These are phyloP conservation scores for Oegoconia quadripuncta DNA, from an alignment of 2,888 invertebrate species.

Conservation along the genomic window DNA sequence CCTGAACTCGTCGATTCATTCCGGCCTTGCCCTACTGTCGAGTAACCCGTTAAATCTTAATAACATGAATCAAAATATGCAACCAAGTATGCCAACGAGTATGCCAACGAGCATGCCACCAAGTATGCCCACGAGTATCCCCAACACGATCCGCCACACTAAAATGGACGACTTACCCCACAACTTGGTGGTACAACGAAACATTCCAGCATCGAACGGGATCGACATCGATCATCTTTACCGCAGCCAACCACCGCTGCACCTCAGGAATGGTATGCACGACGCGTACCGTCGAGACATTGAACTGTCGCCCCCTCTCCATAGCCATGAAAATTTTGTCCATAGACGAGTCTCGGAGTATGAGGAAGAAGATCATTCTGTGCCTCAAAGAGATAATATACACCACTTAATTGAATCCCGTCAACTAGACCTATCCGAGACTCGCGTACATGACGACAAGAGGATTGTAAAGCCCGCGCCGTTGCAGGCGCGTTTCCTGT, in stretches of 20 bases:
- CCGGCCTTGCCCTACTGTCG: slow-evolving; percentile 48
- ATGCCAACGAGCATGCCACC: no score
- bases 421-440: slow-evolving; percentile 53
- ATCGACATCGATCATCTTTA: slow-evolving; percentile 59
- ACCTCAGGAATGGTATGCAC: slow-evolving; percentile 60
- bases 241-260: slow-evolving; percentile 34
- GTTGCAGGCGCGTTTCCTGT: slow-evolving; percentile 56
- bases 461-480: slow-evolving; percentile 68
- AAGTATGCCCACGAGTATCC: slow-evolving; percentile 51
- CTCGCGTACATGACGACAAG: slow-evolving; percentile 55
- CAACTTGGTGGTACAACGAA: slow-evolving; percentile 57
- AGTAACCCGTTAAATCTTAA: slow-evolving; percentile 57
- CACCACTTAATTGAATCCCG: slow-evolving; percentile 44
- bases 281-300: slow-evolving; percentile 52
- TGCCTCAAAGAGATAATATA: slow-evolving; percentile 45
- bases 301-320: slow-evolving; percentile 50
- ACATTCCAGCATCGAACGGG: slow-evolving; percentile 54
- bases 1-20: slow-evolving; percentile 40
- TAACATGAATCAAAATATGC: slow-evolving; percentile 36
- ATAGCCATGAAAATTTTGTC: slow-evolving; percentile 59
- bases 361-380: slow-evolving; percentile 59
- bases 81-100: no score
- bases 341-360: slow-evolving; percentile 63
- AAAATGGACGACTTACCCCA: slow-evolving; percentile 56
- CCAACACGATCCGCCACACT: slow-evolving; percentile 46